Conservation (phyloP, 2,113 vertebrate species). For the Stegastes partitus region DNA sequence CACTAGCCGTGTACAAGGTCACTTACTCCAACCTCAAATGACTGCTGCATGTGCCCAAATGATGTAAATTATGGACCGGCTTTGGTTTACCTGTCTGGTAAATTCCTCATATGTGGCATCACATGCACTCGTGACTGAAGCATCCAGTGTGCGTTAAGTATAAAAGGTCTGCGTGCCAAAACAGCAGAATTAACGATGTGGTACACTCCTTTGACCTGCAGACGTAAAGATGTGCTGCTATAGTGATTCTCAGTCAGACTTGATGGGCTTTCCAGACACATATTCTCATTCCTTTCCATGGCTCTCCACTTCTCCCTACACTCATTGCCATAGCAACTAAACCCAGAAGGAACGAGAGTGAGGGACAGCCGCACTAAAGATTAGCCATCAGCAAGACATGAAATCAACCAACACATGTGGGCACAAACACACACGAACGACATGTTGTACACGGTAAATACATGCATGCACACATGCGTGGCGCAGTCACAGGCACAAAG, state of each 20-base stretch:
- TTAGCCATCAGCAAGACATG: slow-evolving; percentile 69
- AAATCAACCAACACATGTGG: slow-evolving; percentile 66
- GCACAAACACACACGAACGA: slow-evolving; percentile 11
- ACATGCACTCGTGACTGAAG: neutral
- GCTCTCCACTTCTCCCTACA: slow-evolving; percentile 69
- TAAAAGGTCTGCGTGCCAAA: neutral
- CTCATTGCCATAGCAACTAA: slow-evolving; percentile 85
- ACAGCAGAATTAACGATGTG: neutral
- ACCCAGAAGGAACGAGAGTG: slow-evolving; percentile 71
- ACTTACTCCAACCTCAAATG: slow-evolving; percentile 12
- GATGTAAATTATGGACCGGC: neutral
- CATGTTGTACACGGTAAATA: slow-evolving; percentile 13
- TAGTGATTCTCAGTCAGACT: slow-evolving; percentile 57
- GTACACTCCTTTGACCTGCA: slow-evolving; percentile 11
- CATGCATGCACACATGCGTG: neutral
- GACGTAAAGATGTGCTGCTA: slow-evolving; percentile 39
- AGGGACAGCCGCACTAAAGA: slow-evolving; percentile 79
- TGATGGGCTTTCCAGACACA: slow-evolving; percentile 78
- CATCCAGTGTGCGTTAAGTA: neutral
- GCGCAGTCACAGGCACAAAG: neutral
- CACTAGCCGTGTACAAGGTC: slow-evolving; percentile 37
- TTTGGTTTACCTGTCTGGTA: slow-evolving; percentile 2
- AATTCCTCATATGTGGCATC: neutral
- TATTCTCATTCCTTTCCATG: slow-evolving; percentile 76
- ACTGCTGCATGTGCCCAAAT: neutral